Percentiles rank a stretch among this genome's conserved stretches.
phyloP scores from a whole-genome alignment of 2,888 invertebrate species.

The Lycophotia porphyrea region DNA sequence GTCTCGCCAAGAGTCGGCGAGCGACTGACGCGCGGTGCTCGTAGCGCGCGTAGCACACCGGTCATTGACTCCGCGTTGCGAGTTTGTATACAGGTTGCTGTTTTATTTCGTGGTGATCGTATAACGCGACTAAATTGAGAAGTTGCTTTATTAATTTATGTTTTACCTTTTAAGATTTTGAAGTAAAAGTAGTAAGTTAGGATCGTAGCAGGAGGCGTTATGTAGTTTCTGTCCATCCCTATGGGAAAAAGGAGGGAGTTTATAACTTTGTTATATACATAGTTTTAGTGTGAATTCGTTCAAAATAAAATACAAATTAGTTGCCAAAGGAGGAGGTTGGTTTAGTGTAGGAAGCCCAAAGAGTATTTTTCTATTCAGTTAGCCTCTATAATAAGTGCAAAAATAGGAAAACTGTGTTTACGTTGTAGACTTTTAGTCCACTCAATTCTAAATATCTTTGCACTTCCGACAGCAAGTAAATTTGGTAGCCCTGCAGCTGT shows the following conservation, averaged over 20 bases:
- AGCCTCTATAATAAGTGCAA: not conserved
- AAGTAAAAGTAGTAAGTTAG: not conserved
- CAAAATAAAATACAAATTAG: not conserved
- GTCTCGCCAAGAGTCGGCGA: conserved; percentile 44
- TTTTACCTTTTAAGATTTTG: not conserved
- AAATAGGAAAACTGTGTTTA: not conserved
- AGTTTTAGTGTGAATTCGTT: not conserved
- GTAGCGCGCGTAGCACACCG: conserved; percentile 34
- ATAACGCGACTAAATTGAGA: conserved; percentile 65
- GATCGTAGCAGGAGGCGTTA: not conserved
- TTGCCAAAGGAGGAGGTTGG: no score
- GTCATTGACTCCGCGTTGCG: conserved; percentile 55
- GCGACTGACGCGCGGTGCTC: conserved; percentile 43
- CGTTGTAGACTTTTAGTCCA: not conserved
- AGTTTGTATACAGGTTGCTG: conserved; percentile 70
- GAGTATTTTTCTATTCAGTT: not conserved
- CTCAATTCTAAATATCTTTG: not conserved
- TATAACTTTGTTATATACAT: not conserved
- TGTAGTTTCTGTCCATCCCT: not conserved
- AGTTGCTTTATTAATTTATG: conserved; percentile 11
- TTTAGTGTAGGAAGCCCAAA: not conserved
- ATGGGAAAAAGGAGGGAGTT: not conserved
- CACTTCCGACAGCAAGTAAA: not conserved
- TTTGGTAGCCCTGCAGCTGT: not conserved
- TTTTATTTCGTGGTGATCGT: conserved; percentile 40